Evolutionary conservation across 2,797 vertebrate species (phyloP), one percentile per base, ranked within the genome.

Genomic region (Chelonia mydas): DNA sequence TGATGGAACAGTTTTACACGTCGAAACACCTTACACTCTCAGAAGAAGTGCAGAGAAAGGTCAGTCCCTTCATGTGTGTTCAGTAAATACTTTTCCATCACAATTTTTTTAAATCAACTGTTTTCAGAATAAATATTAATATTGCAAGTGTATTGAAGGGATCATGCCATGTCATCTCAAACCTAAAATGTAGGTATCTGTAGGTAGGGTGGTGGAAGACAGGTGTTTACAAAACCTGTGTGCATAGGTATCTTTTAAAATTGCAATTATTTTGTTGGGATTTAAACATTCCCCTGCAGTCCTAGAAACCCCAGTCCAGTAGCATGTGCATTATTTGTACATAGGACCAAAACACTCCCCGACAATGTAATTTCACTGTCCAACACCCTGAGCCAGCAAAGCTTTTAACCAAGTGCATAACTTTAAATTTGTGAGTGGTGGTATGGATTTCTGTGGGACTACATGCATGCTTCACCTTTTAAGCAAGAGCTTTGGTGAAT

Each of bases 1-100:
- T 99, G 96, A 99, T 99, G 99, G 99, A 99, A 76, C 97, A 96
- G 92, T 99, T 99, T 97, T 98, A 98, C 7, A 31, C 5, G 4
- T 98, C 97, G 0, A 99, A 98, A 83, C 97, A 80, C 51, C 54
- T 98, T 59, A 79, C 92, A n/a, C 95, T 99, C 54, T 98, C 99
- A 0, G 92, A 97, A 74, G 94, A 98, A 33, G 98, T 99, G 79
- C 99, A 98, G 80, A 94, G 72, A 47, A 97, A 98, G 98, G 98
- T 98, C 77, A 90, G 98, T 96, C 81, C 55, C 85, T 92, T 4
- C 17, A 37, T 41, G 2, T 1, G 0, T 7, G 15, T 50, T 23
- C 19, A 41, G 90, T 51, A 21, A 41, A 37, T 11, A 83, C 17
- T 82, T 86, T 27, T 13, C 1, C 0, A 33, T n/a, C 4, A 49